Evolutionary conservation across 2,113 vertebrate species (phyloP).

Genomic region (Chauna torquata): DNA sequence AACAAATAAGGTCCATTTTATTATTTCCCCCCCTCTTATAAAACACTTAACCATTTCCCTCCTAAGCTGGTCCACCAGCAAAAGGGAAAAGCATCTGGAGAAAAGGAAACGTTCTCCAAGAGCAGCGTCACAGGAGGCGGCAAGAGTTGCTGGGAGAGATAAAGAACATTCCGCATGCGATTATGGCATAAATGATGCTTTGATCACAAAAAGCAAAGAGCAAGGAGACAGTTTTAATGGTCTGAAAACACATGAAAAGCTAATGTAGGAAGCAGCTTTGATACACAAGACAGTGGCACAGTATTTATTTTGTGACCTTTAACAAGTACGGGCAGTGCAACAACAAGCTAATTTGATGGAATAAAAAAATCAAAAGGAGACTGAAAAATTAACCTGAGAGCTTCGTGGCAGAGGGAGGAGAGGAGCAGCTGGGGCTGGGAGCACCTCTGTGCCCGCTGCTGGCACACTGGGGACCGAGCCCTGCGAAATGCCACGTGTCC

Average conservation of each 20-base stretch:
- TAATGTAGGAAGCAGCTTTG: not conserved
- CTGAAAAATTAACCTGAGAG: not conserved
- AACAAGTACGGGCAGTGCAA: not conserved
- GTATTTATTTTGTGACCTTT: not conserved
- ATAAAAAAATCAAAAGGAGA: not conserved
- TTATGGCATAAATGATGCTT: not conserved
- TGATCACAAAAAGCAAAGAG: not conserved
- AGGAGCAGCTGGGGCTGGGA: not conserved
- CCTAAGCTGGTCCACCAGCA: not conserved
- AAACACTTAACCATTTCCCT: not conserved
- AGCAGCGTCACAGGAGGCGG: not conserved
- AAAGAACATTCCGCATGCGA: not conserved
- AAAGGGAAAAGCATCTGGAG: not conserved
- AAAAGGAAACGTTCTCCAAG: not conserved
- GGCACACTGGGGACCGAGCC: rapidly evolving
- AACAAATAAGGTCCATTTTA: not conserved
- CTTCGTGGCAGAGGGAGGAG: not conserved
- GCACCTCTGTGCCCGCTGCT: not conserved
- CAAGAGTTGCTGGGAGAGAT: not conserved
- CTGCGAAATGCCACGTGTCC: not conserved
- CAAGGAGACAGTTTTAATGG: not conserved
- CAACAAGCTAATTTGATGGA: not conserved
- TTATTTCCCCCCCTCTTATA: not conserved
- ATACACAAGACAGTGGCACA: not conserved
- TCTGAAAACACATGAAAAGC: not conserved